A percentile compares a stretch with the other conserved stretches of the same genome.
These are phyloP conservation scores for Drosophila imparisetae DNA, from an alignment of 2,888 invertebrate genomes.

Conservation along the genomic window DNA sequence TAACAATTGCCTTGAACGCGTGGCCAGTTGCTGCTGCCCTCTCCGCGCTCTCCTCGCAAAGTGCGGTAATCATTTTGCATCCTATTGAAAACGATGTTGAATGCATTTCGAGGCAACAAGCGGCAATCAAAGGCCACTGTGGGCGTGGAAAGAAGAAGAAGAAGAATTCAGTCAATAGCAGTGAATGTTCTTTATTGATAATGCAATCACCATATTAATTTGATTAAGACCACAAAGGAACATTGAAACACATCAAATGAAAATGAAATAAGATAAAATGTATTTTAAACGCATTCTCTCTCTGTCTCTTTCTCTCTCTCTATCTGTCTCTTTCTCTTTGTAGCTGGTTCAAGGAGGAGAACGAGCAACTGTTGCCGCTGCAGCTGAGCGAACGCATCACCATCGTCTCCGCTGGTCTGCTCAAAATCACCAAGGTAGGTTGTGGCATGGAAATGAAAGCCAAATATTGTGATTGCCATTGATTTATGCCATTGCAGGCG, in stretches of 20 bases:
- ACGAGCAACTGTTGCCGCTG: constrained; percentile 89
- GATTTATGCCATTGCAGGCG: constrained; percentile 79
- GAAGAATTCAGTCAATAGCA: constrained; percentile 15
- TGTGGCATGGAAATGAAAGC: constrained; percentile 49
- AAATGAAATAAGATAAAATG: constrained; percentile 3
- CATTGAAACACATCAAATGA: not conserved
- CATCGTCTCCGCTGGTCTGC: constrained; percentile 88
- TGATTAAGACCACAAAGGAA: constrained; percentile 48
- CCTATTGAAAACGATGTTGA: constrained; percentile 32
- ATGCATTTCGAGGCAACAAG: constrained; percentile 23
- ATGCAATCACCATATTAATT: constrained; percentile 67
- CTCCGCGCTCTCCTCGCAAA: not conserved
- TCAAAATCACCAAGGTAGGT: constrained; percentile 87
- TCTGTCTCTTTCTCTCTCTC: not conserved
- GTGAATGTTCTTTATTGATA: constrained; percentile 51
- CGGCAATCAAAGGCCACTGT: constrained; percentile 44
- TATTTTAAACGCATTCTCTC: constrained; percentile 12
- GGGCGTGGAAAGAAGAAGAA: not conserved
- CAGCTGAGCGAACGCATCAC: constrained; percentile 88
- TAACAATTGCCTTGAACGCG: constrained; percentile 6
- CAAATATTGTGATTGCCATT: constrained; percentile 65
- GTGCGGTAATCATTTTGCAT: constrained; percentile 38
- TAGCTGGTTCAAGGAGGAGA: constrained; percentile 91
- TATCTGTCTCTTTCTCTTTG: not conserved
- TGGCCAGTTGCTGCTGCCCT: not conserved